Percentiles rank a stretch among this genome's conserved stretches.
phyloP scores from a whole-genome alignment of 2,113 vertebrate genomes.

The Scomber scombrus region DNA sequence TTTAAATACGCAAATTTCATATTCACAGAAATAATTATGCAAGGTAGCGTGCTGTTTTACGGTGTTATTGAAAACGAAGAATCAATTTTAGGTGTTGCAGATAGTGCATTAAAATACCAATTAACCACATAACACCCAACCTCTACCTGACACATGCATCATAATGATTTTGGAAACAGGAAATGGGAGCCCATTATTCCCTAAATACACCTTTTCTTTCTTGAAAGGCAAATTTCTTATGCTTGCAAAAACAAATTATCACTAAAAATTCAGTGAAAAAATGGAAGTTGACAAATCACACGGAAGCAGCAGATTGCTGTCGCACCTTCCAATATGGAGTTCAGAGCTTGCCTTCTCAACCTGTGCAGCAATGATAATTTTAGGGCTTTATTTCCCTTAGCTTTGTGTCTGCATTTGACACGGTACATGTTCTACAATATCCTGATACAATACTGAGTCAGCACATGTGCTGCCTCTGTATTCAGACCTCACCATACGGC shows the following conservation, averaged over 20 bases:
- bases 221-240: conserved; percentile 41
- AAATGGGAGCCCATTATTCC: conserved; percentile 61
- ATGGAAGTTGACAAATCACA: conserved; percentile 52
- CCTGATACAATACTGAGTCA: conserved; percentile 76
- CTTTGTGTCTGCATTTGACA: conserved; percentile 67
- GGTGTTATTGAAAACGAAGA: conserved; percentile 73
- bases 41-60: conserved; percentile 74
- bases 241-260: conserved; percentile 68
- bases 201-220: conserved; percentile 43
- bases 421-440: conserved; percentile 71
- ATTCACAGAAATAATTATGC: conserved; percentile 75
- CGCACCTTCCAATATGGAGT: conserved; percentile 30
- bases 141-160: conserved; percentile 65
- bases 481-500: conserved; percentile 63
- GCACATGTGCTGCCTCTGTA: conserved; percentile 70
- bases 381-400: conserved; percentile 66
- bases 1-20: conserved; percentile 74
- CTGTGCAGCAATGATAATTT: conserved; percentile 60
- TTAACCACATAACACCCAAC: conserved; percentile 80
- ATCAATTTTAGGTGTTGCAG: conserved; percentile 79
- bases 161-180: conserved; percentile 63
- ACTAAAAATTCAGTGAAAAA: conserved; percentile 41
- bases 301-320: conserved; percentile 55
- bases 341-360: conserved; percentile 26
- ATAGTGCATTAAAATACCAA: conserved; percentile 80